A percentile compares a stretch with the other conserved stretches of the same genome.
phyloP scores from a whole-genome alignment of 2,797 vertebrate species.

The Eleutherodactylus coqui region DNA sequence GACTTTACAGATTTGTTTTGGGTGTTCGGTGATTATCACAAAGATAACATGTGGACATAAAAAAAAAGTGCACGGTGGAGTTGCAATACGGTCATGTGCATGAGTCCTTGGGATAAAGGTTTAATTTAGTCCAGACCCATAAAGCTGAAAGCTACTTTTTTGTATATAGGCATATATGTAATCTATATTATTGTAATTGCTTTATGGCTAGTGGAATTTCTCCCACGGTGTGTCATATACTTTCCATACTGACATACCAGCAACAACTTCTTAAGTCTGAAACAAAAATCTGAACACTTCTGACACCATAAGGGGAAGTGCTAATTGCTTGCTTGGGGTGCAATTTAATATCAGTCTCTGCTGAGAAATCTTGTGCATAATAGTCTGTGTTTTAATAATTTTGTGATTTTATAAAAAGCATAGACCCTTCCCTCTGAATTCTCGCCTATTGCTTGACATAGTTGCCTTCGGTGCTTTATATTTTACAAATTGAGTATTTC shows the following conservation, averaged over 20 bases:
- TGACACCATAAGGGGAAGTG: constrained; percentile 52
- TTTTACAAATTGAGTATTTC: neutral
- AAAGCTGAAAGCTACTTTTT: neutral
- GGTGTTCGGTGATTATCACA: no score
- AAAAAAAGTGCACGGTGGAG: no score
- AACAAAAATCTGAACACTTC: constrained; percentile 37
- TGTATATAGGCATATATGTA: neutral
- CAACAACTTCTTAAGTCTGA: constrained; percentile 18
- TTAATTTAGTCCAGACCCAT: neutral
- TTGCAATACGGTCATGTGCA: no score
- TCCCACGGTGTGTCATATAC: neutral
- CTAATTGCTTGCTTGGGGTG: constrained; percentile 61
- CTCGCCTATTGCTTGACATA: constrained; percentile 31
- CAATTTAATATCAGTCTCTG: constrained; percentile 50
- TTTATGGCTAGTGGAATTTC: neutral
- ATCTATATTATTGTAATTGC: neutral
- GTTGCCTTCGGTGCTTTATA: constrained; percentile 9
- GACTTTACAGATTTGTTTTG: no score
- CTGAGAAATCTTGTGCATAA: constrained; percentile 46
- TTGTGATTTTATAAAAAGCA: constrained; percentile 50
- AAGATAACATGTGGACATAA: no score
- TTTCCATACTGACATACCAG: neutral
- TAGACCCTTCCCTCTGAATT: constrained; percentile 59
- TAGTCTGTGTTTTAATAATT: constrained; percentile 55
- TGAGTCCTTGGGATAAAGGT: neutral